A percentile compares a stretch with the other conserved stretches of the same genome.
phyloP scores from a whole-genome alignment of 2,888 invertebrate species.

The Xestia rhomboidea region DNA sequence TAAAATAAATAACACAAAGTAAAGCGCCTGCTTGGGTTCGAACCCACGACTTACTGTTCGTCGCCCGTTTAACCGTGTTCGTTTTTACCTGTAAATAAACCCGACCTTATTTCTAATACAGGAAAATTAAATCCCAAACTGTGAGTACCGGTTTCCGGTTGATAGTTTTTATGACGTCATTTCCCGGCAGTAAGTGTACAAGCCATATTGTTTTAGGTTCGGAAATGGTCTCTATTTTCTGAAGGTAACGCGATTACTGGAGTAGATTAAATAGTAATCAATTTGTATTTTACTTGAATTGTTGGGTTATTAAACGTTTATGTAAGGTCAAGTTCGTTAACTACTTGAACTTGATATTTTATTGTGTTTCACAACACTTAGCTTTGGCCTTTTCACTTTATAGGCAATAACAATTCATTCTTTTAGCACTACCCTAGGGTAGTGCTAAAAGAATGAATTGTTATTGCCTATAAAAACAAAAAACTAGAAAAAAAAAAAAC shows the following conservation, averaged over 20 bases:
- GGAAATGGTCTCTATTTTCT: constrained; percentile 34
- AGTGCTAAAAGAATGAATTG: background rate
- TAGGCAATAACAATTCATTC: background rate
- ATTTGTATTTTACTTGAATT: constrained; percentile 26
- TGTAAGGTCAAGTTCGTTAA: constrained; percentile 22
- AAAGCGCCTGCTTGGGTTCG: too few relatives aligned
- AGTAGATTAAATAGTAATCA: constrained; percentile 33
- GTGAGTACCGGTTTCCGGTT: constrained; percentile 42
- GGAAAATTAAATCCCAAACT: constrained; percentile 58
- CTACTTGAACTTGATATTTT: background rate
- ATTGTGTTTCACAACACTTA: background rate
- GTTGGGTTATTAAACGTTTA: background rate
- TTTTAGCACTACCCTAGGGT: background rate
- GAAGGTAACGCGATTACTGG: constrained; percentile 18
- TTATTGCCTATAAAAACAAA: background rate
- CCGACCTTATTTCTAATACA: constrained; percentile 37
- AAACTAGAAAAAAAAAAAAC: too few relatives aligned
- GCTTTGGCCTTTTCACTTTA: background rate
- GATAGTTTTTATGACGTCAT: constrained; percentile 63
- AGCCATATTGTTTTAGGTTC: constrained; percentile 47
- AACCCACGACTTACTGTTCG: background rate
- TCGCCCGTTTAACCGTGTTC: too few relatives aligned
- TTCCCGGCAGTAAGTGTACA: constrained; percentile 47
- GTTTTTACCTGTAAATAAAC: constrained; percentile 21
- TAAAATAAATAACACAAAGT: too few relatives aligned